phyloP scores from a whole-genome alignment of 2,113 vertebrate genomes.

The Larimichthys polyactis region DNA sequence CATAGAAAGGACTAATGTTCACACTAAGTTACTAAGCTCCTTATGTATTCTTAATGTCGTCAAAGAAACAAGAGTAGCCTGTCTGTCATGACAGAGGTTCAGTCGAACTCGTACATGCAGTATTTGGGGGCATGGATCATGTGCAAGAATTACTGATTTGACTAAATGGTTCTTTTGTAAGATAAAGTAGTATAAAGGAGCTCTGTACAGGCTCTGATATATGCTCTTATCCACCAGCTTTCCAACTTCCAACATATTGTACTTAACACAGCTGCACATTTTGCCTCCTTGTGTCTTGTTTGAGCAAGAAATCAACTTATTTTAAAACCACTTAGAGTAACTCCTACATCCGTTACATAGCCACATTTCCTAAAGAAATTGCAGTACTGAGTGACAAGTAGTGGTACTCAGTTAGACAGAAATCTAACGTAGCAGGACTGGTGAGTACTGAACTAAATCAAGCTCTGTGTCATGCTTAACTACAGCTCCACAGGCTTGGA shows the following conservation, averaged over 20 bases:
- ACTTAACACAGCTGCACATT: constrained; percentile 40
- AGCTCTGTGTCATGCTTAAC: not conserved
- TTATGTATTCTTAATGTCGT: not conserved
- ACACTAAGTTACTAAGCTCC: not conserved
- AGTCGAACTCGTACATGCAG: not conserved
- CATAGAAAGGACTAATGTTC: not conserved
- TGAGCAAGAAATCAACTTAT: not conserved
- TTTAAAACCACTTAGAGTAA: not conserved
- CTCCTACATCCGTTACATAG: not conserved
- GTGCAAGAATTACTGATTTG: not conserved
- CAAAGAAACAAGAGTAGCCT: not conserved
- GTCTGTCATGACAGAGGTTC: not conserved
- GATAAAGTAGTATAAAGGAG: not conserved
- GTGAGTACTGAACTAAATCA: not conserved
- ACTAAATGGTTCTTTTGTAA: not conserved
- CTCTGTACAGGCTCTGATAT: constrained; percentile 5
- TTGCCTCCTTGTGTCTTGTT: constrained; percentile 5
- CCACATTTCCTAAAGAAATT: not conserved
- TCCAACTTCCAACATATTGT: constrained; percentile 47
- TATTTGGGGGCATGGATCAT: not conserved
- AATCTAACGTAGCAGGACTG: not conserved
- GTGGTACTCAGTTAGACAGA: not conserved
- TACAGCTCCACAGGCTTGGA: not conserved
- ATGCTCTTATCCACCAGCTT: constrained; percentile 37
- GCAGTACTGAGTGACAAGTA: not conserved